Evolutionary conservation across 2,888 invertebrate species (phyloP).

Genomic region (Tholera decimalis): DNA sequence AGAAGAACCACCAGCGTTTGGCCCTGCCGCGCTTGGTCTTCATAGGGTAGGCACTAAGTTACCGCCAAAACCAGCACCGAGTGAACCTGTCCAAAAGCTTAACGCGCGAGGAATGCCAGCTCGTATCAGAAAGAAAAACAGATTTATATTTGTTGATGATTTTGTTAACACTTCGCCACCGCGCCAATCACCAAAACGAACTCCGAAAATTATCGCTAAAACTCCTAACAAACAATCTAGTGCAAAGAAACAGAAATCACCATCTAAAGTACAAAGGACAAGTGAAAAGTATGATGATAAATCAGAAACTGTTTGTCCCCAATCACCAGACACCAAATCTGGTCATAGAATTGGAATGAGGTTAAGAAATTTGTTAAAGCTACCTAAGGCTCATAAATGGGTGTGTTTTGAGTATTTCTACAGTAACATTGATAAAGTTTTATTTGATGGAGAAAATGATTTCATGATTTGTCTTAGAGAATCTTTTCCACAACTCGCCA

Average conservation of each 20-base stretch:
- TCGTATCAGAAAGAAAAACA: conserved; percentile 97
- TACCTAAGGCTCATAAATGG: conserved; percentile 99
- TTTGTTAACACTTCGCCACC: conserved; percentile 95
- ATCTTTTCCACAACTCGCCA: conserved; percentile 97
- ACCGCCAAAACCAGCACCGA: conserved; percentile 93
- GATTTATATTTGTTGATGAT: conserved; percentile 97
- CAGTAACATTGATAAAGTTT: conserved; percentile 98
- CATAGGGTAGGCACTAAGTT: conserved; percentile 95
- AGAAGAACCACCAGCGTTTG: conserved; percentile 93
- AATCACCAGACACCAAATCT: conserved; percentile 95
- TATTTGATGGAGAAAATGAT: conserved; percentile 99
- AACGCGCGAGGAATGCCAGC: conserved; percentile 98
- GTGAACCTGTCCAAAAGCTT: conserved; percentile 95
- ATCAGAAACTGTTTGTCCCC: conserved; percentile 81
- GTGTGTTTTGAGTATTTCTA: conserved; percentile 99
- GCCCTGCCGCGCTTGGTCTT: conserved; percentile 95
- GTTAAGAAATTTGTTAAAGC: conserved; percentile 97
- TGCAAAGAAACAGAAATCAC: conserved; percentile 89
- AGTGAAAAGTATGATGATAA: conserved; percentile 85
- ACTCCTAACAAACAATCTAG: conserved; percentile 84
- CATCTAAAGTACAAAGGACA: conserved; percentile 89
- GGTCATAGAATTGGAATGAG: conserved; percentile 98
- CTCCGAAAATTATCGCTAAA: conserved; percentile 91
- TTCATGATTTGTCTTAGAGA: conserved; percentile 98
- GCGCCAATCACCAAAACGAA: conserved; percentile 93